A percentile compares a stretch with the other conserved stretches of the same genome.
Conservation (phyloP, 2,888 invertebrate genomes). For the Drosophila ustulata region DNA sequence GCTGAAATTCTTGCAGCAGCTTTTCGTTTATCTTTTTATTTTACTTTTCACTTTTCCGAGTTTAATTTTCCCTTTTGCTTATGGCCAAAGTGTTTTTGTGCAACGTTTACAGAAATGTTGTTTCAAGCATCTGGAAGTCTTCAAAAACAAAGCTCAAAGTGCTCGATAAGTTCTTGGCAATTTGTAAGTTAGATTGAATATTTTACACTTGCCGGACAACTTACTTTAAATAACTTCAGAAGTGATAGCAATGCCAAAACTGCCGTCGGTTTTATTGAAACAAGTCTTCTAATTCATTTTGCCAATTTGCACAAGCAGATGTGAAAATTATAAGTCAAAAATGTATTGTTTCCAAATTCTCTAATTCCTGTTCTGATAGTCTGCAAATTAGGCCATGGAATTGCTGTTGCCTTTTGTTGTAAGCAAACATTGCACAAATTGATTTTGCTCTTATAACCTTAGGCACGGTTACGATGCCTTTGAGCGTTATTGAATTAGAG, state of each 20-base stretch:
- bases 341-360: neutral
- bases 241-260: neutral
- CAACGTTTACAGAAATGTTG: slow-evolving; percentile 11
- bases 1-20: slow-evolving; percentile 1
- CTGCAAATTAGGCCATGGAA: neutral
- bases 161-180: slow-evolving; percentile 1
- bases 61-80: slow-evolving; percentile 24
- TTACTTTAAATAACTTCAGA: neutral
- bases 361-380: neutral
- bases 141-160: slow-evolving; percentile 5
- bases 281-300: neutral
- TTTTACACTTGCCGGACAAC: too few relatives aligned
- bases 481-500: neutral
- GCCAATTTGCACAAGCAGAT: neutral
- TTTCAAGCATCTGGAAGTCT: slow-evolving; percentile 3
- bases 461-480: neutral
- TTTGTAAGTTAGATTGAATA: neutral
- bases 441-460: neutral
- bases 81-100: slow-evolving; percentile 42
- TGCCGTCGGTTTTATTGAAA: too few relatives aligned
- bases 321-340: neutral
- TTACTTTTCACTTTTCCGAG: slow-evolving; percentile 1
- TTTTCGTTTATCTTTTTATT: slow-evolving; percentile 24
- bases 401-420: neutral
- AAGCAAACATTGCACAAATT: neutral